Evolutionary conservation across 1,140 invertebrate species (phyloP).

Genomic region (Cydia strobilella): DNA sequence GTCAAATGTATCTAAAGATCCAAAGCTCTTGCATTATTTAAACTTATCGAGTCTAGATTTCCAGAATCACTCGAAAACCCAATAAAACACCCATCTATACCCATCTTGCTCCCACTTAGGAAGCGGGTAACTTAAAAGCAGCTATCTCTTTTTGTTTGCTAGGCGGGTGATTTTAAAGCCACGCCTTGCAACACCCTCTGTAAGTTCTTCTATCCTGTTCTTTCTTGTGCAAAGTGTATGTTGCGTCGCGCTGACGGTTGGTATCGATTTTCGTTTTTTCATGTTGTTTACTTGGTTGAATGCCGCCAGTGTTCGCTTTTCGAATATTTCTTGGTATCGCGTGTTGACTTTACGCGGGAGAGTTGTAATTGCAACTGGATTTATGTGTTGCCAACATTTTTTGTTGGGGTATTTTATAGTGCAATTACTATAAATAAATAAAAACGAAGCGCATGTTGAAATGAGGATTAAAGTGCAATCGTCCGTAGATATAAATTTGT

Average conservation of each 20-base stretch:
- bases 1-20: constrained; percentile 32
- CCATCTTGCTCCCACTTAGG: constrained; percentile 42
- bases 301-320: constrained; percentile 50
- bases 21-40: constrained; percentile 30
- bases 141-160: constrained; percentile 34
- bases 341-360: constrained; percentile 50
- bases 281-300: constrained; percentile 64
- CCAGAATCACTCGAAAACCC: constrained; percentile 37
- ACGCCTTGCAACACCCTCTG: constrained; percentile 47
- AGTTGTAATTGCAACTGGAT: constrained; percentile 50
- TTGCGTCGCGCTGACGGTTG: constrained; percentile 48
- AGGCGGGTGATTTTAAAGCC: constrained; percentile 43
- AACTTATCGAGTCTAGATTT: constrained; percentile 39
- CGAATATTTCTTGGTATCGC: constrained; percentile 47
- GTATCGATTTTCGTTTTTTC: constrained; percentile 60
- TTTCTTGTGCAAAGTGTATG: constrained; percentile 41
- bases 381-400: constrained; percentile 36
- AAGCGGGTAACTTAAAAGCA: constrained; percentile 26
- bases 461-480: constrained; percentile 1
- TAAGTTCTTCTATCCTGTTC: constrained; percentile 43
- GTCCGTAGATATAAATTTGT: constrained; percentile 3
- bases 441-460: neutral
- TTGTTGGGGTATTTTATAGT: constrained; percentile 31
- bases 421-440: constrained; percentile 28
- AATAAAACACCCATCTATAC: constrained; percentile 35